These are phyloP conservation scores for Daktulosphaira vitifoliae DNA, from an alignment of 1,140 invertebrate genomes.

Conservation along the genomic window DNA sequence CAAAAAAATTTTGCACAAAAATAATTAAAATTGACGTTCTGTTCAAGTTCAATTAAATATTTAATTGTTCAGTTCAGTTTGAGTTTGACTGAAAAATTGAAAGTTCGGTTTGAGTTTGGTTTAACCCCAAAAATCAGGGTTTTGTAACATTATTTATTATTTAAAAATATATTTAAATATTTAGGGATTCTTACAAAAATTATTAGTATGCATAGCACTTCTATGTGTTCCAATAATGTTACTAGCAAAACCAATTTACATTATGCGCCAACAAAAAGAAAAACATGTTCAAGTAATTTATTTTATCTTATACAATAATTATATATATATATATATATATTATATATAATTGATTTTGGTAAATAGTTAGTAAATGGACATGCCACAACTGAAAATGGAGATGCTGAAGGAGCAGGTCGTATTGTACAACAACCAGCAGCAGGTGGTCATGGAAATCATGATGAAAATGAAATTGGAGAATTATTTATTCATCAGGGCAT, in stretches of 20 bases:
- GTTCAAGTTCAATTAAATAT: too few relatives aligned
- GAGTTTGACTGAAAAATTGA: too few relatives aligned
- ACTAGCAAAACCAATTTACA: constrained; percentile 80
- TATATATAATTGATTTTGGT: background rate
- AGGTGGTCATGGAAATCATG: constrained; percentile 51
- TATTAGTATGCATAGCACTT: constrained; percentile 76
- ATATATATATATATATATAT: background rate
- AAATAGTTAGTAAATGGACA: constrained; percentile 38
- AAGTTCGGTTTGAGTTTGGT: too few relatives aligned
- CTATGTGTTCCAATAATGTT: constrained; percentile 94
- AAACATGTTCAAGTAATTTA: constrained; percentile 38
- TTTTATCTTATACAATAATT: background rate
- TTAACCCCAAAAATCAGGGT: too few relatives aligned
- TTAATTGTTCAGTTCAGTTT: too few relatives aligned
- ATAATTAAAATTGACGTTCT: too few relatives aligned
- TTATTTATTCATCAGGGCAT: constrained; percentile 95
- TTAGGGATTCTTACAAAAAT: constrained; percentile 60
- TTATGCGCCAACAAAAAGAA: constrained; percentile 58
- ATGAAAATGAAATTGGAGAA: constrained; percentile 72
- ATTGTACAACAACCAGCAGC: constrained; percentile 62
- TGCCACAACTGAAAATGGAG: constrained; percentile 39
- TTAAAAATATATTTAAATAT: too few relatives aligned
- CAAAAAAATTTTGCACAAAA: too few relatives aligned
- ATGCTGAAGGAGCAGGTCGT: constrained; percentile 43
- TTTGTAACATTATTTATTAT: too few relatives aligned